phyloP scores from a whole-genome alignment of 2,113 vertebrate species.

The Anser brachyrhynchus region DNA sequence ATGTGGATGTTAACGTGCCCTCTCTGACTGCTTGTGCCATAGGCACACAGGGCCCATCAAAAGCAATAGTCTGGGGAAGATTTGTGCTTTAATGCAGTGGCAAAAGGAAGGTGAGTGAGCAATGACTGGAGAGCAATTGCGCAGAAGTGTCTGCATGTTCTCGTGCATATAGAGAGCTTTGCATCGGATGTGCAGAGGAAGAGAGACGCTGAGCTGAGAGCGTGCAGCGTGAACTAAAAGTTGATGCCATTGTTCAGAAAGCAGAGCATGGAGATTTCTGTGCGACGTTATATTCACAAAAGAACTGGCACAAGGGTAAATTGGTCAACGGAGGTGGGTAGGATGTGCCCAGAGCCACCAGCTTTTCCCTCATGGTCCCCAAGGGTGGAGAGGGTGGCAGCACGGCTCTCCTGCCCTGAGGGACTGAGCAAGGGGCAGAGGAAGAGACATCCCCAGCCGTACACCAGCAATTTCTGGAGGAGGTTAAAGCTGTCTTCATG shows the following conservation, averaged over 20 bases:
- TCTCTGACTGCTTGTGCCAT: neutral
- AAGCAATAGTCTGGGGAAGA: neutral
- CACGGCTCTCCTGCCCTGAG: neutral
- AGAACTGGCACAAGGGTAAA: neutral
- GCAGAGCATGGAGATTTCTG: neutral
- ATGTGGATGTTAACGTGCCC: neutral
- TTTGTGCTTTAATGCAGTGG: neutral
- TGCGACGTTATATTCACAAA: neutral
- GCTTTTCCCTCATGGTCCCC: neutral
- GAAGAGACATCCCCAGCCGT: constrained; percentile 48
- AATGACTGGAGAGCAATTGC: rapidly evolving
- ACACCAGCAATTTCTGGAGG: constrained; percentile 79
- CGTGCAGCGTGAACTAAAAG: neutral
- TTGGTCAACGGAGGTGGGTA: neutral
- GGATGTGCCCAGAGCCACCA: neutral
- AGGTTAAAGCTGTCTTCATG: constrained; percentile 78
- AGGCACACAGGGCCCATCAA: neutral
- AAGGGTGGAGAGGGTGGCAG: neutral
- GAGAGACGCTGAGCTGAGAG: neutral
- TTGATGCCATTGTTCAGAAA: neutral
- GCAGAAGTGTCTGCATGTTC: neutral
- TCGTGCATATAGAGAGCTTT: neutral
- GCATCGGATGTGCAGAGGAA: rapidly evolving
- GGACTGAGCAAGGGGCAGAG: neutral
- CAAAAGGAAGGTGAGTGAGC: neutral